Evolutionary conservation across 2,113 vertebrate genomes (phyloP).

Genomic region (Xenopus laevis): DNA sequence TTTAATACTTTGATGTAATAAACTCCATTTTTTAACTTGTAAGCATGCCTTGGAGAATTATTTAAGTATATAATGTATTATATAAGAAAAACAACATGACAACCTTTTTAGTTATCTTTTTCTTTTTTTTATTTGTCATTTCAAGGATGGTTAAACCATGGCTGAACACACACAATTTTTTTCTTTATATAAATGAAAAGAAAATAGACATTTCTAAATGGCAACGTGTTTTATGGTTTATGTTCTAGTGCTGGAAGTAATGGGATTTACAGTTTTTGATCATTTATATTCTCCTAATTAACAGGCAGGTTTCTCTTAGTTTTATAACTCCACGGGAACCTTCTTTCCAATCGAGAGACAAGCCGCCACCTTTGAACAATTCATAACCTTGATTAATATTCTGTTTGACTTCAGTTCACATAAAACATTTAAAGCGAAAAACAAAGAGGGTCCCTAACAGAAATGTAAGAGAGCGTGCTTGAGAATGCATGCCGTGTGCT

Average conservation of each 20-base stretch:
- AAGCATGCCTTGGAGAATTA: too few relatives aligned
- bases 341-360: conserved; percentile 8
- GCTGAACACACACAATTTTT: too few relatives aligned
- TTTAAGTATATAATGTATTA: too few relatives aligned
- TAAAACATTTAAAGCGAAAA: conserved; percentile 13
- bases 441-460: conserved; percentile 3
- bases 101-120: too few relatives aligned
- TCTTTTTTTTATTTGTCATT: too few relatives aligned
- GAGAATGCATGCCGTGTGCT: conserved; percentile 15
- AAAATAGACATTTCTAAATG: not conserved
- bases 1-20: too few relatives aligned
- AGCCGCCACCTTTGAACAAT: conserved; percentile 22
- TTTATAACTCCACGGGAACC: conserved; percentile 5
- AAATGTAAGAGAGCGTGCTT: not conserved
- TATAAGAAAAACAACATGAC: too few relatives aligned
- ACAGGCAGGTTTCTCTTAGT: not conserved
- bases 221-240: not conserved
- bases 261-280: not conserved
- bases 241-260: not conserved
- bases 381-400: conserved; percentile 39
- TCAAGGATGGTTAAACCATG: too few relatives aligned
- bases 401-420: conserved; percentile 29
- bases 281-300: not conserved
- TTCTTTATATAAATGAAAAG: too few relatives aligned
- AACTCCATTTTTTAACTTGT: too few relatives aligned